These are phyloP conservation scores for Tympanoctomys barrerae DNA, from an alignment of 2,797 vertebrate genomes.

Conservation along the genomic window DNA sequence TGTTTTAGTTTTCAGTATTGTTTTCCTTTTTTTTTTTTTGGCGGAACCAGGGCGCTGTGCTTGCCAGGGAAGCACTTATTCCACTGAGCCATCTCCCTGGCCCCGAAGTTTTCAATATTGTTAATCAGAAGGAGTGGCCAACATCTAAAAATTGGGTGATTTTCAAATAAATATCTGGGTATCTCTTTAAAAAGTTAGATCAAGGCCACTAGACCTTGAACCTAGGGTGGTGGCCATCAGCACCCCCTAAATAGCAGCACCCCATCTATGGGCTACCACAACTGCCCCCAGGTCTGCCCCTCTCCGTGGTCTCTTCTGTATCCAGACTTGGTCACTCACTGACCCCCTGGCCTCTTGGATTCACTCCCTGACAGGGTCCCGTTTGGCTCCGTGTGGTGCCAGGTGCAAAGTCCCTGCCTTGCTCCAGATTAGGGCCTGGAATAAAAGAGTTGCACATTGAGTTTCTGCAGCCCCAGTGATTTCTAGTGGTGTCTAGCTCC, in stretches of 20 bases:
- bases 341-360: not conserved
- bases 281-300: not conserved
- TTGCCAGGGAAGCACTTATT: no score
- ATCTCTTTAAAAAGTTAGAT: not conserved
- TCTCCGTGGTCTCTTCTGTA: not conserved
- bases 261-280: not conserved
- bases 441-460: not conserved
- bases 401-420: not conserved
- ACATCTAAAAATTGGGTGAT: not conserved
- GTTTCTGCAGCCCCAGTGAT: not conserved
- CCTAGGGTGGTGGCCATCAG: rapidly evolving
- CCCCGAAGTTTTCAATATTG: not conserved
- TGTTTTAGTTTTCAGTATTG: not conserved
- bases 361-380: not conserved
- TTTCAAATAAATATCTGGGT: not conserved
- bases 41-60: no score
- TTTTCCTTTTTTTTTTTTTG: not conserved
- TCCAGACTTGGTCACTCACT: not conserved
- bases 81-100: no score
- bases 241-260: not conserved
- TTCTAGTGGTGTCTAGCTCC: not conserved
- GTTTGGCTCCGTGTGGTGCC: not conserved
- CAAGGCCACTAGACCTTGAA: not conserved
- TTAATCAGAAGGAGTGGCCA: not conserved
- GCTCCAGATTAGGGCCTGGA: not conserved